A percentile compares a stretch with the other conserved stretches of the same genome.
These are phyloP conservation scores for Octodon degus DNA, from an alignment of 2,113 vertebrate species.

Conservation along the genomic window DNA sequence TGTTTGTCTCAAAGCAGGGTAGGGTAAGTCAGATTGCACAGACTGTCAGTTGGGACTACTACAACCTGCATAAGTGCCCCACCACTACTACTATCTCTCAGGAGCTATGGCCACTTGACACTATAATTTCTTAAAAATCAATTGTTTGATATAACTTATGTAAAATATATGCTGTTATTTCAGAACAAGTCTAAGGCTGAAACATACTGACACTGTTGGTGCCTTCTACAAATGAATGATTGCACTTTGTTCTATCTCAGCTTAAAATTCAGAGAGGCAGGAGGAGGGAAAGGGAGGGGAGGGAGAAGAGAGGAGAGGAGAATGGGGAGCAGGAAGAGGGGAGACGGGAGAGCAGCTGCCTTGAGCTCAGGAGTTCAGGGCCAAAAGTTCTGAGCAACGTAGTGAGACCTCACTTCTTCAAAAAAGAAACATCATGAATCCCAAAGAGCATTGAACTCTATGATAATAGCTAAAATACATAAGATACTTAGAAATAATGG, in stretches of 20 bases:
- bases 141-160: not conserved
- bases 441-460: not conserved
- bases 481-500: not conserved
- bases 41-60: not conserved
- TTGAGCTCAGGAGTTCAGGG: not conserved
- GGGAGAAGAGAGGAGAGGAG: not conserved
- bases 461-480: not conserved
- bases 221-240: not conserved
- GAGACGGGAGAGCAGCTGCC: too few relatives aligned
- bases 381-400: not conserved
- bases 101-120: not conserved
- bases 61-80: not conserved
- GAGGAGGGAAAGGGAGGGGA: not conserved
- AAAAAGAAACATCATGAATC: not conserved
- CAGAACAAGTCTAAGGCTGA: not conserved
- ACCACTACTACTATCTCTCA: not conserved
- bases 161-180: not conserved
- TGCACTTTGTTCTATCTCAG: not conserved
- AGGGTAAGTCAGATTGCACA: rapidly evolving
- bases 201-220: not conserved
- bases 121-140: not conserved
- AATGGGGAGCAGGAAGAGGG: not conserved
- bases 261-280: not conserved
- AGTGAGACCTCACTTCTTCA: not conserved
- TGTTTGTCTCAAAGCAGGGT: not conserved